These are phyloP conservation scores for Spea hammondii DNA, from an alignment of 2,797 vertebrate genomes.

Conservation along the genomic window DNA sequence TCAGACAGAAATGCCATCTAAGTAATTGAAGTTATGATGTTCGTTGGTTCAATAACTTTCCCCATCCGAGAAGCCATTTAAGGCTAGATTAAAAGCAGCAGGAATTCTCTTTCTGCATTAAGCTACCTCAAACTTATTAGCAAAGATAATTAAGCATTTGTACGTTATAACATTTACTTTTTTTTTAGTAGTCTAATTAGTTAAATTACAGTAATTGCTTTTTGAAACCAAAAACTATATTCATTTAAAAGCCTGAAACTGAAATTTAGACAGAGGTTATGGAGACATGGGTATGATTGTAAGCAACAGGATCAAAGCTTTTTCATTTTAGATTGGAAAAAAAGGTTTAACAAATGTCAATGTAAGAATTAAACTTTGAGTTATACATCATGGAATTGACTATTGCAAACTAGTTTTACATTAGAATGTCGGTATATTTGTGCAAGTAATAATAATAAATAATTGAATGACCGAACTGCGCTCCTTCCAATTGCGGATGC, in stretches of 20 bases:
- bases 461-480: too few species aligned
- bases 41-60: slow-evolving; percentile 48
- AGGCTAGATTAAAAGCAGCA: slow-evolving; percentile 51
- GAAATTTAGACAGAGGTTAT: slow-evolving; percentile 1
- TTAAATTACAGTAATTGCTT: slow-evolving; percentile 52
- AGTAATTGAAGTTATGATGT: slow-evolving; percentile 53
- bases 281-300: too few species aligned
- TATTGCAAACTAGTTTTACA: too few species aligned
- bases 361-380: too few species aligned
- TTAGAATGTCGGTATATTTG: too few species aligned
- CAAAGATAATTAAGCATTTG: slow-evolving; percentile 51
- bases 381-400: too few species aligned
- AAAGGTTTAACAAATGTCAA: too few species aligned
- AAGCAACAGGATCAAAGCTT: too few species aligned
- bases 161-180: slow-evolving; percentile 49
- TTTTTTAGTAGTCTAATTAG: slow-evolving; percentile 52
- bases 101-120: slow-evolving; percentile 50
- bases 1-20: slow-evolving; percentile 40
- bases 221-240: slow-evolving; percentile 33
- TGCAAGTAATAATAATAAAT: too few species aligned
- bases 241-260: slow-evolving; percentile 12
- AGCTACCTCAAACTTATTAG: slow-evolving; percentile 49
- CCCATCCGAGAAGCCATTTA: slow-evolving; percentile 47
- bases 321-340: too few species aligned
- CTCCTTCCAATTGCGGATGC: too few species aligned